A percentile compares a stretch with the other conserved stretches of the same genome.
Conservation (phyloP, 2,113 vertebrate genomes). For the Menura novaehollandiae region DNA sequence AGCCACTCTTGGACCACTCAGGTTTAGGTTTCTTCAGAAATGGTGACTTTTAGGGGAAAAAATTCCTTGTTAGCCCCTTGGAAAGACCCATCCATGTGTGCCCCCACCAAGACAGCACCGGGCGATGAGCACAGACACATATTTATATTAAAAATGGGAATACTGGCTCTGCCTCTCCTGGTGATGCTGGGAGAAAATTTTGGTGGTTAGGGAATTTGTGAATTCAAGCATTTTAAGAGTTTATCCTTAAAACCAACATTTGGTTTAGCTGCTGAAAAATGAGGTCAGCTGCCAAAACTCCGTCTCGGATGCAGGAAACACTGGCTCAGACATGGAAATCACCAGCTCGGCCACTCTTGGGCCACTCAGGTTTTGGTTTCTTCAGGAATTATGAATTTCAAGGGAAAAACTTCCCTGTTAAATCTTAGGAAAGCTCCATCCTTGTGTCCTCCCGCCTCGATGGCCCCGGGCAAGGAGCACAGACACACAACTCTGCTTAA, state of each 20-base stretch:
- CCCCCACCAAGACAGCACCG: fast-evolving
- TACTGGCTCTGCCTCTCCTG: background rate
- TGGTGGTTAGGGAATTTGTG: background rate
- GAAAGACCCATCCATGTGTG: fast-evolving
- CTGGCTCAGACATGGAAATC: background rate
- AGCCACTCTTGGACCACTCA: background rate
- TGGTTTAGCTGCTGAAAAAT: background rate
- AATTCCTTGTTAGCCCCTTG: background rate
- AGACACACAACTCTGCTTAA: fast-evolving
- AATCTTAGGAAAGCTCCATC: fast-evolving
- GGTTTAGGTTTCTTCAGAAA: background rate
- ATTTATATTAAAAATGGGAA: background rate
- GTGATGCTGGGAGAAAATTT: background rate
- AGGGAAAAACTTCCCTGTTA: background rate
- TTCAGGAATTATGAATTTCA: fast-evolving
- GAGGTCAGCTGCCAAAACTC: background rate
- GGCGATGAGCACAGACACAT: fast-evolving
- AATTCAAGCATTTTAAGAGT: background rate
- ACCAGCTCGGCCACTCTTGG: background rate
- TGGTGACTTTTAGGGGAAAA: background rate
- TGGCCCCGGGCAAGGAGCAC: fast-evolving
- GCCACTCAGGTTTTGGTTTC: background rate
- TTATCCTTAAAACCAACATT: background rate
- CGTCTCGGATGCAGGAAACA: background rate
- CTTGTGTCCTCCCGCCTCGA: fast-evolving